A percentile compares a stretch with the other conserved stretches of the same genome.
phyloP scores from a whole-genome alignment of 2,888 invertebrate genomes.

The Peribatodes rhomboidaria region DNA sequence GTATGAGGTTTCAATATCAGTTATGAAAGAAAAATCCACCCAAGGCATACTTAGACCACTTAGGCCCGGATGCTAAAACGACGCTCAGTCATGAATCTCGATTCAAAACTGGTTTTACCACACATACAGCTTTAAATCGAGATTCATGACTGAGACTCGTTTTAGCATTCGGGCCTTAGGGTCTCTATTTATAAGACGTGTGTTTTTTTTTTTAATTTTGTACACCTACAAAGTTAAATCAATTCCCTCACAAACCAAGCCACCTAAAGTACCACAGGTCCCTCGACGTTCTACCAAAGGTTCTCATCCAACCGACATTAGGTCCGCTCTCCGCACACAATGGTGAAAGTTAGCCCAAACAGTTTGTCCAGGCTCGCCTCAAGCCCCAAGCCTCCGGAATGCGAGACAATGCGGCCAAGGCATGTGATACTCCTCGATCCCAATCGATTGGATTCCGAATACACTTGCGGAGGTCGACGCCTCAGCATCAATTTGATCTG shows the following conservation, averaged over 20 bases:
- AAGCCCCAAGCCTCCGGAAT: constrained; percentile 13
- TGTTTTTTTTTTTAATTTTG: not conserved
- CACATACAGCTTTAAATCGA: no score
- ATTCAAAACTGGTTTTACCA: no score
- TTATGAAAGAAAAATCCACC: not conserved
- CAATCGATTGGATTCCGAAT: constrained; percentile 37
- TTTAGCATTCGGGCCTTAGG: no score
- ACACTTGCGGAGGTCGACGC: constrained; percentile 17
- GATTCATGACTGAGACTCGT: no score
- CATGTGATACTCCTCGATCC: constrained; percentile 33
- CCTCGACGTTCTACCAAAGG: not conserved
- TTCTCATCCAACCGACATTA: constrained; percentile 2
- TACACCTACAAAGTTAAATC: not conserved
- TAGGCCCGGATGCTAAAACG: no score
- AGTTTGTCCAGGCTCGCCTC: constrained; percentile 7
- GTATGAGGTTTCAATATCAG: not conserved
- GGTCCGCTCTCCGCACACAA: not conserved
- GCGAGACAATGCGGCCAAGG: constrained; percentile 28
- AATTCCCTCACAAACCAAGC: not conserved
- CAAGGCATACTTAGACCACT: no score
- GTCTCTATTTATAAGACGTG: no score
- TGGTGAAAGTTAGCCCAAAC: constrained; percentile 20
- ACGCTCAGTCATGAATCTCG: no score
- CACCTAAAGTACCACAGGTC: not conserved
- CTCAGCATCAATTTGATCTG: constrained; percentile 20